phyloP scores from a whole-genome alignment of 2,797 vertebrate genomes.

The Enteromius paludinosus region DNA sequence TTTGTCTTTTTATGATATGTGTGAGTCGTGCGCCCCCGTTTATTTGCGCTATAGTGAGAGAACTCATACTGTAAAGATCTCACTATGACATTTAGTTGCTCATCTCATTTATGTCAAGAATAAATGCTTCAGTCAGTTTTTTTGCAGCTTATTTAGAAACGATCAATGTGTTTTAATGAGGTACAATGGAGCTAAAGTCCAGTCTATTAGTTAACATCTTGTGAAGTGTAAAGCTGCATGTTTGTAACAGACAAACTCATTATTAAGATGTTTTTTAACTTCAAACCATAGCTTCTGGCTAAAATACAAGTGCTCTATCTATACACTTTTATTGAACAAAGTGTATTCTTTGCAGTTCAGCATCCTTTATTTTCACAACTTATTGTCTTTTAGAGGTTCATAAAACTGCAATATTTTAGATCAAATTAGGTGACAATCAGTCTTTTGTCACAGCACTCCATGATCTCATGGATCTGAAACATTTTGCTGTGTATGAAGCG shows the following conservation, averaged over 20 bases:
- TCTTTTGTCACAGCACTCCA: not conserved
- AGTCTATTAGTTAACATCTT: not conserved
- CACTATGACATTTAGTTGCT: constrained; percentile 5
- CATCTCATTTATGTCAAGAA: not conserved
- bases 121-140: not conserved
- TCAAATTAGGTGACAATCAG: not conserved
- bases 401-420: not conserved
- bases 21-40: not conserved
- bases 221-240: not conserved
- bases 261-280: not conserved
- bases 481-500: not conserved
- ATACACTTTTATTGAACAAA: not conserved
- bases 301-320: not conserved
- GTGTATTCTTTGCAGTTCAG: not conserved
- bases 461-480: not conserved
- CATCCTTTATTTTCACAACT: not conserved
- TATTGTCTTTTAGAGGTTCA: not conserved
- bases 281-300: not conserved
- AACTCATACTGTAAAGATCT: constrained; percentile 13
- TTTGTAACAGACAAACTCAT: not conserved
- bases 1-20: constrained; percentile 5
- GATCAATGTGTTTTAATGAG: not conserved
- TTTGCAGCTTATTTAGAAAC: not conserved
- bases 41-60: not conserved
- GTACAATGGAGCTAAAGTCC: not conserved